Base-by-base conservation (phyloP, 2,797 vertebrate genomes). In the Clarias pachynema region DNA sequence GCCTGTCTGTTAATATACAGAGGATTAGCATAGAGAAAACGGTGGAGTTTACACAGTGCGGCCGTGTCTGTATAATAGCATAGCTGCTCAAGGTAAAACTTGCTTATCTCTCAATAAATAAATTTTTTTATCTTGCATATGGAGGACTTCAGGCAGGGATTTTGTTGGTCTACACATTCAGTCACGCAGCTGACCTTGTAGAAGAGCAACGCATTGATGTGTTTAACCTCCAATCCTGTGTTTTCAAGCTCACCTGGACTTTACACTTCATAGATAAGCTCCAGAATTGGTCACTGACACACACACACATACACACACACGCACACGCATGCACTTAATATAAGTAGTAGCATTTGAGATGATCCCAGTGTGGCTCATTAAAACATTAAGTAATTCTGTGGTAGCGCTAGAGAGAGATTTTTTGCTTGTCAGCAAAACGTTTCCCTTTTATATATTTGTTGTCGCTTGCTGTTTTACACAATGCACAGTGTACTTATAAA, bases 141-240 rank as follows among this genome's bases (percentile, higher is more conserved):
- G 75, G 80, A 86, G 87, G 77, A 88, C 68, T 73, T 85, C 85
- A 88, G 88, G 83, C 63, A 63, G 79, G 84, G 69, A 7, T 16
- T 84, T 87, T 90, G 87, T 90, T 90, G 75, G 83, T 88, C 84
- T 70, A 86, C 72, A 81, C 86, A 20, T 89, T 89, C 89, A 66
- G 29, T 40, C 66, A 53, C 70, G 72, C 80, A n/a, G 60, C 72
- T 91, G 92, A 94, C 92, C 92, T 93, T 94, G 92, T 88, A 66
- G 68, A 79, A 88, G 78, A 83, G 68, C 75, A 63, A 49, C 56
- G 8, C 29, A 8, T n/a, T 65, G 68, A 89, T 88, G 83, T 89
- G 85, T 83, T 87, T 82, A 79, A 83, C 88, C 72, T 89, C 44
- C 79, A 60, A 60, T 57, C 59, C 69, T 53, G n/a, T 34, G 59